Conservation (phyloP, 2,797 vertebrate genomes). For the Coregonus ussuriensis region DNA sequence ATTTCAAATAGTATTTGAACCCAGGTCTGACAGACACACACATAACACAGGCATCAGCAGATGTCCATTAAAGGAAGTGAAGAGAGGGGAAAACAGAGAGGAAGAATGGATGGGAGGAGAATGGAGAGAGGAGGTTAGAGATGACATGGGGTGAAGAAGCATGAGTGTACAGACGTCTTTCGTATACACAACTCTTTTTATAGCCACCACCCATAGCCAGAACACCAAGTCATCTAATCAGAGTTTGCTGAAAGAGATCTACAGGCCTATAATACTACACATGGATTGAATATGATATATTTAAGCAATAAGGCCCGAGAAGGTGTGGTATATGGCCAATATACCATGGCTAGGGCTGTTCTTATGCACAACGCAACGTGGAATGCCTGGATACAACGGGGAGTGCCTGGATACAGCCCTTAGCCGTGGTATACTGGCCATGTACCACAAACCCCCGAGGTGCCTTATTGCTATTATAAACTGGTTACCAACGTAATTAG, state of each 20-base stretch:
- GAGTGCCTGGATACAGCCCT: no score
- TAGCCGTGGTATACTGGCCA: no score
- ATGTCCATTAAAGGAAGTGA: conserved; percentile 62
- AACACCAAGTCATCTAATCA: not conserved
- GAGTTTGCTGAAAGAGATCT: not conserved
- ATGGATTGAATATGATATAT: not conserved
- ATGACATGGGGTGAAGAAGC: not conserved
- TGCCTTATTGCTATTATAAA: no score
- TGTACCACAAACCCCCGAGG: no score
- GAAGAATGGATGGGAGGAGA: not conserved
- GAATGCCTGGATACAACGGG: no score
- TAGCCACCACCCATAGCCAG: not conserved
- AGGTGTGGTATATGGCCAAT: no score
- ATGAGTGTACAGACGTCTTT: not conserved
- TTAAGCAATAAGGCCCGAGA: no score
- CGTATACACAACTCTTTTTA: not conserved
- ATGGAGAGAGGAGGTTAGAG: not conserved
- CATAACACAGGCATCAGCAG: not conserved
- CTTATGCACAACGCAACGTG: no score
- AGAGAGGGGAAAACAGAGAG: conserved; percentile 31
- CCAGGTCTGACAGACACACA: not conserved
- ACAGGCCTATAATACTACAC: not conserved
- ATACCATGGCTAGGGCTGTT: no score
- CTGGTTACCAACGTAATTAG: no score
- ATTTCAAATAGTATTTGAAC: not conserved